phyloP scores from a whole-genome alignment of 2,888 invertebrate genomes.

The Cenopis cana region DNA sequence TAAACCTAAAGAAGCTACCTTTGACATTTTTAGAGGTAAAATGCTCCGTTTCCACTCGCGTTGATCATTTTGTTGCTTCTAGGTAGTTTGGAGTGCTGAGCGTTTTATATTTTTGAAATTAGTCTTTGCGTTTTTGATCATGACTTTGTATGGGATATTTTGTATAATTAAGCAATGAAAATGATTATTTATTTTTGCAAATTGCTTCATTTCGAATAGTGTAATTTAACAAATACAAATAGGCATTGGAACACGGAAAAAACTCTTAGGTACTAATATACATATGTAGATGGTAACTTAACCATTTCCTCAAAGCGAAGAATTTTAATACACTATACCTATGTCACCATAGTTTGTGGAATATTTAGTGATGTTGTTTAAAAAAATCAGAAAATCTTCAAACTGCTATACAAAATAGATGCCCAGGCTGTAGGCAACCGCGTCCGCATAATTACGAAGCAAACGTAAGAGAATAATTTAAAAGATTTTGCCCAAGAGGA shows the following conservation, averaged over 20 bases:
- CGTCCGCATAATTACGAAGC: slow-evolving; percentile 73
- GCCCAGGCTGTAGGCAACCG: slow-evolving; percentile 62
- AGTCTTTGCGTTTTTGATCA: slow-evolving; percentile 6
- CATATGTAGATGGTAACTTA: too few species aligned
- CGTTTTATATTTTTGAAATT: slow-evolving; percentile 52
- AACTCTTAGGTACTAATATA: too few species aligned
- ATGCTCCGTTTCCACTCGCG: slow-evolving; percentile 75
- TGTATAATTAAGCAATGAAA: background rate
- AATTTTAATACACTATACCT: background rate
- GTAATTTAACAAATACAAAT: too few species aligned
- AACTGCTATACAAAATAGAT: slow-evolving; percentile 63
- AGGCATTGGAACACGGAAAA: too few species aligned
- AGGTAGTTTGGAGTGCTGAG: slow-evolving; percentile 60
- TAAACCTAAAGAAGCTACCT: slow-evolving; percentile 82
- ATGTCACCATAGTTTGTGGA: background rate
- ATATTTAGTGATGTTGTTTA: slow-evolving; percentile 45
- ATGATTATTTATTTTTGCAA: too few species aligned
- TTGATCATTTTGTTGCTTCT: slow-evolving; percentile 68
- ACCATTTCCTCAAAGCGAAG: background rate
- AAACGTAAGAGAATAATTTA: slow-evolving; percentile 79
- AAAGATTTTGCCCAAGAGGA: slow-evolving; percentile 81
- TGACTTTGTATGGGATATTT: background rate
- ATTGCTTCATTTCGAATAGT: too few species aligned
- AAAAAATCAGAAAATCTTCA: slow-evolving; percentile 55
- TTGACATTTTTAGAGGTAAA: slow-evolving; percentile 82